Conservation (phyloP, 2,888 invertebrate species). For the Cephonodes hylas region DNA sequence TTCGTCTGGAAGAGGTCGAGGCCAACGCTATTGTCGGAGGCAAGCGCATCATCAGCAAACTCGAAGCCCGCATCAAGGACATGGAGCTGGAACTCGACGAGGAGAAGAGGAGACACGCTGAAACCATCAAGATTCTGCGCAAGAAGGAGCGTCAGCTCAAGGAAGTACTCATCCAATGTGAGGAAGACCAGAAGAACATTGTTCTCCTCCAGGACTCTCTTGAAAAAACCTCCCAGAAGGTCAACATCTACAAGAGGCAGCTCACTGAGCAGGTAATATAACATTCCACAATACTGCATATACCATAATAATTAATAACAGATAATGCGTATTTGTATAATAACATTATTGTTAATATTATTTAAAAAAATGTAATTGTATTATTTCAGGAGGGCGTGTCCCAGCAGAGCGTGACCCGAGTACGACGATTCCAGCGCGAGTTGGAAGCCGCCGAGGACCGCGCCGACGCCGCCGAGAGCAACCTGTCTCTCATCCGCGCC, state of each 20-base stretch:
- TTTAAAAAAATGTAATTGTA: conserved; percentile 13
- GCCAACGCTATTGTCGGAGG: conserved; percentile 98
- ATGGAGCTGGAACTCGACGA: conserved; percentile 97
- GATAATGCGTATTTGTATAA: too few species aligned
- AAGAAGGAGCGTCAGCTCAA: conserved; percentile 99
- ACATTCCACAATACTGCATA: background rate
- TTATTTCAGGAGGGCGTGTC: conserved; percentile 91
- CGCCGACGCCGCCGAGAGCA: conserved; percentile 96
- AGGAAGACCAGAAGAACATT: conserved; percentile 98
- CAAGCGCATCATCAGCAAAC: conserved; percentile 98
- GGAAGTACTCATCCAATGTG: conserved; percentile 96
- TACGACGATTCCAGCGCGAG: conserved; percentile 98
- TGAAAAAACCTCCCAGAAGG: conserved; percentile 93
- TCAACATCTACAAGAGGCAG: conserved; percentile 97
- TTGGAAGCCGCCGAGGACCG: conserved; percentile 98
- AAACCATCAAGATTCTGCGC: conserved; percentile 97
- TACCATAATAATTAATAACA: background rate
- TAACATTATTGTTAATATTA: too few species aligned
- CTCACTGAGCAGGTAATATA: conserved; percentile 90
- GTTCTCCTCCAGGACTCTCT: conserved; percentile 93
- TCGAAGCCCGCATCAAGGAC: conserved; percentile 97
- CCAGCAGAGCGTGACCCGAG: conserved; percentile 95
- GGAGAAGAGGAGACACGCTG: conserved; percentile 97
- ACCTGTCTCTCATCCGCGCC: conserved; percentile 96
- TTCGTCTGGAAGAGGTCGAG: conserved; percentile 97